Conservation (phyloP, 2,797 vertebrate species). For the Staurois parvus region DNA sequence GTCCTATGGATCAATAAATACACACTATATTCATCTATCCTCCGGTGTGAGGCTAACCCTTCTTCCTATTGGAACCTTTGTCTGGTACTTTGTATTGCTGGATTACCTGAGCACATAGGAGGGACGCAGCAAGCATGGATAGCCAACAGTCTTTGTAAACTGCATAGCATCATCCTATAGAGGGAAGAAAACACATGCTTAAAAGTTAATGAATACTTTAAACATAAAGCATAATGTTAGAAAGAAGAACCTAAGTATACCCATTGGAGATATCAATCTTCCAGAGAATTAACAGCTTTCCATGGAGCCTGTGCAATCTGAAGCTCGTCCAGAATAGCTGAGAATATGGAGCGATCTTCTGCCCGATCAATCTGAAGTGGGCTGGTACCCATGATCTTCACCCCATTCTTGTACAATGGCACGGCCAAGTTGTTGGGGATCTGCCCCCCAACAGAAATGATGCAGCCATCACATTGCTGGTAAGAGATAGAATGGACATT, state of each 20-base stretch:
- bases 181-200: neutral
- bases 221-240: neutral
- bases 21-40: no score
- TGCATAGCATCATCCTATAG: conserved; percentile 87
- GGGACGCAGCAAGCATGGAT: conserved; percentile 91
- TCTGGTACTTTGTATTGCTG: neutral
- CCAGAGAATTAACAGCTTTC: conserved; percentile 90
- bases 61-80: no score
- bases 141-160: conserved; percentile 87
- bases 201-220: neutral
- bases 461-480: conserved; percentile 88
- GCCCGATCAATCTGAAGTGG: conserved; percentile 89
- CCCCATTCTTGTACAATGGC: conserved; percentile 85
- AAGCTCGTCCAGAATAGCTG: conserved; percentile 87
- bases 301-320: conserved; percentile 90
- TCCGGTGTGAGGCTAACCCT: no score
- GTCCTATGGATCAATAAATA: no score
- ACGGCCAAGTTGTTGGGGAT: conserved; percentile 94
- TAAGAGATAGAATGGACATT: conserved; percentile 33
- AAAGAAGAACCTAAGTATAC: neutral
- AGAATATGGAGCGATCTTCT: conserved; percentile 92
- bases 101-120: conserved; percentile 93
- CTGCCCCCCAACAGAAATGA: conserved; percentile 95
- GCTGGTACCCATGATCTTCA: conserved; percentile 90
- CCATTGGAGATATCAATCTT: conserved; percentile 4